These are phyloP conservation scores for Dendrocopos noguchii DNA, from an alignment of 2,113 vertebrate genomes.

Conservation along the genomic window DNA sequence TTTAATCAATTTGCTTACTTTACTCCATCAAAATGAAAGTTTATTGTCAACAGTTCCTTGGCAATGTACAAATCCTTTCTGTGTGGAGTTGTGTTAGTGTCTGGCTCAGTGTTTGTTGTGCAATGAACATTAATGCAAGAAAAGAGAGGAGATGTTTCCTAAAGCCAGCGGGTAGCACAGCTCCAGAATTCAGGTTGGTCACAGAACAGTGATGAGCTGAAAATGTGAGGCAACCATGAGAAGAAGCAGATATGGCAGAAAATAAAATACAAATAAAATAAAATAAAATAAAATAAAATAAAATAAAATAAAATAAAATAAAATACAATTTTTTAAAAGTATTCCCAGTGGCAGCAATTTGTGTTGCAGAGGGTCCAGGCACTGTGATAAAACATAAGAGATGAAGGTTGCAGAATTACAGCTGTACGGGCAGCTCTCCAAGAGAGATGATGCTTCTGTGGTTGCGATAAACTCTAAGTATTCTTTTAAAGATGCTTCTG, in stretches of 20 bases:
- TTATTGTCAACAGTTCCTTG: not conserved
- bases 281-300: too few species aligned
- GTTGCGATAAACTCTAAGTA: not conserved
- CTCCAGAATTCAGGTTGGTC: not conserved
- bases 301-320: too few species aligned
- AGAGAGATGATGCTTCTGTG: not conserved
- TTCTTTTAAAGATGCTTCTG: not conserved
- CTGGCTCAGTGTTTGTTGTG: not conserved
- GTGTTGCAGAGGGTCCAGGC: not conserved
- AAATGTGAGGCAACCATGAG: not conserved
- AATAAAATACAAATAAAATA: too few species aligned
- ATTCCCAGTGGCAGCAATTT: not conserved
- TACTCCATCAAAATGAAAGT: not conserved
- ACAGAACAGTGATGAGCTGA: not conserved
- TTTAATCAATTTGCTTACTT: not conserved
- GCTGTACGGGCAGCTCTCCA: not conserved
- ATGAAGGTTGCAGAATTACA: not conserved
- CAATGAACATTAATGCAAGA: accelerated
- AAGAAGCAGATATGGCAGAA: not conserved
- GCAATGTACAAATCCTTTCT: not conserved
- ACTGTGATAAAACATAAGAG: not conserved
- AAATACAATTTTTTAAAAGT: not conserved
- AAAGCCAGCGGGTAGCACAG: not conserved
- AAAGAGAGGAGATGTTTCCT: not conserved
- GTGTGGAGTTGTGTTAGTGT: not conserved